Conservation (phyloP, 2,888 invertebrate species). For the Pheosia tremula region DNA sequence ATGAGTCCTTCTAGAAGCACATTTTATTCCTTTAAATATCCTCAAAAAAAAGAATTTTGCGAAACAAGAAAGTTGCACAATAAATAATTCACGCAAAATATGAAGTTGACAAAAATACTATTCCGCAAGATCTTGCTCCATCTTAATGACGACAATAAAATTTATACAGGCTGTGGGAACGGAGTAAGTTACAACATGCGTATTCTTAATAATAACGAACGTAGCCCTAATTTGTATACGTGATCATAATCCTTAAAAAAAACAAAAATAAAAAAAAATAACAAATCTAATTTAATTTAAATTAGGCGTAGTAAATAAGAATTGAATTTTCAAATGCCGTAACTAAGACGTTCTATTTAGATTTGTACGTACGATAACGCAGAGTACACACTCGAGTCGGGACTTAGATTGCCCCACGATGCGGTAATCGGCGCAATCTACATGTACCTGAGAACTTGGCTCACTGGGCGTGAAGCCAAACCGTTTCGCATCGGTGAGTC, state of each 20-base stretch:
- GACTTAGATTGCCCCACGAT: constrained; percentile 67
- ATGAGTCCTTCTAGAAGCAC: not conserved
- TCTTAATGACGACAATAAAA: constrained; percentile 24
- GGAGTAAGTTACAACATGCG: constrained; percentile 18
- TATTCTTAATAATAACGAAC: constrained; percentile 3
- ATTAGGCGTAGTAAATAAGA: constrained; percentile 45
- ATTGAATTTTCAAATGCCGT: constrained; percentile 45
- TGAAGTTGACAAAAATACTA: not conserved
- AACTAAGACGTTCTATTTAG: constrained; percentile 45
- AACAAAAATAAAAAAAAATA: not conserved
- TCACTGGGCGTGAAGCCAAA: constrained; percentile 73
- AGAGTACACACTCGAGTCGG: constrained; percentile 46
- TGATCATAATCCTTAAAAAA: not conserved
- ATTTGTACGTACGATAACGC: constrained; percentile 50
- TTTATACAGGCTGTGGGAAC: constrained; percentile 23
- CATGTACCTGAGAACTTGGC: constrained; percentile 60
- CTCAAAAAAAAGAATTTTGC: not conserved
- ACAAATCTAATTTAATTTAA: constrained; percentile 45
- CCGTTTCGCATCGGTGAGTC: constrained; percentile 72
- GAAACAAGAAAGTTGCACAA: not conserved
- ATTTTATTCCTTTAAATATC: not conserved
- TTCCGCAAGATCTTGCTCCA: constrained; percentile 8
- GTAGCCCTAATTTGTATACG: not conserved
- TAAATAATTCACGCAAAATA: not conserved
- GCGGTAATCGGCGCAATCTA: constrained; percentile 72